Base-by-base conservation (phyloP, 2,797 vertebrate genomes). In the Artibeus jamaicensis region DNA sequence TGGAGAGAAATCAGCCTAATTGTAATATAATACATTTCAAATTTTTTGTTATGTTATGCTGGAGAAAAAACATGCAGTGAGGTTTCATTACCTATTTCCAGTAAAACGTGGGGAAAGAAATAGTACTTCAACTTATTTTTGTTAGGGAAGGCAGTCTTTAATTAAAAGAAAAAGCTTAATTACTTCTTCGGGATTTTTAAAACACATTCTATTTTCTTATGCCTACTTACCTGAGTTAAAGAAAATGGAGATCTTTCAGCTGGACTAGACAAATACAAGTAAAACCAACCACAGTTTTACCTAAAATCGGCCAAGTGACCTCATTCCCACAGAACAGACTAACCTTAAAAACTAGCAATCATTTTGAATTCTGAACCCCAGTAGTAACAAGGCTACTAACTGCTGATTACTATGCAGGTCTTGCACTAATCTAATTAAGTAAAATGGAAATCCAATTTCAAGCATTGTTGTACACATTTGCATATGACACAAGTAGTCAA, bases 391-490 rank as follows among this genome's bases (percentile, higher is more conserved):
- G 89, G 92, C 86, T 89, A 93, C 94, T 94, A 97, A 94, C 90
- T 62, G 62, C 92, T 94, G 94, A 97, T 98, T 97, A 97, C 96
- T 97, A 98, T 97, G 96, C 97, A 94, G 89, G 91, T 96, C 97
- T 97, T 94, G 46, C 73, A 89, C 85, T 97, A 97, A 98, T 98
- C 97, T 97, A 98, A 98, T 98, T 98, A 98, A 97, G 93, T 96
- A 97, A 98, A 98, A 97, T 96, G 96, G 92, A 98, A 98, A 98
- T 98, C 95, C 96, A 97, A 98, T 98, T 98, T 98, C 98, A 98
- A 98, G 97, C 97, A 97, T 98, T 98, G 97, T 97, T 98, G 97
- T 98, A 97, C 96, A 96, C 82, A 98, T 98, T 98, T 98, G 95
- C 97, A 98, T 97, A 96, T 93, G 96, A 97, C 89, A 96, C 88